Evolutionary conservation across 2,113 vertebrate genomes (phyloP).

Genomic region (Xiphorhynchus elegans): DNA sequence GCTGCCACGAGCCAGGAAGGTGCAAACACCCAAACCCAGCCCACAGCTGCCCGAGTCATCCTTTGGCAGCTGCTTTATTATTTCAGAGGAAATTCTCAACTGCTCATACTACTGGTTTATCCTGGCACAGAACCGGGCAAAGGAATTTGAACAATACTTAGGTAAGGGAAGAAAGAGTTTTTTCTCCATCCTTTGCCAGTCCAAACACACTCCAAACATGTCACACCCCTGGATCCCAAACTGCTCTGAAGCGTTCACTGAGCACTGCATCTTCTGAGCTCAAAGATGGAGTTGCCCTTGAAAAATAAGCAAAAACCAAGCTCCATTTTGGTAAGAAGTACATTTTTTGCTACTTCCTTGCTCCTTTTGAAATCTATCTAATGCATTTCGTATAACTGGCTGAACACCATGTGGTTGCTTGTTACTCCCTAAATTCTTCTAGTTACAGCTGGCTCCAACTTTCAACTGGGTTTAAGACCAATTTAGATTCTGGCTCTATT

Average conservation of each 20-base stretch:
- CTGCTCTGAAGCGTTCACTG: neutral
- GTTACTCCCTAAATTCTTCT: neutral
- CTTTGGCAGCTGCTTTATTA: neutral
- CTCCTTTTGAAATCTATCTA: neutral
- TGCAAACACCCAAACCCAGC: neutral
- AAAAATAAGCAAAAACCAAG: neutral
- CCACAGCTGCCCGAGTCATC: rapidly evolving
- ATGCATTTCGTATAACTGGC: neutral
- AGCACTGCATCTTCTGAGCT: neutral
- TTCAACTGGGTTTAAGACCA: neutral
- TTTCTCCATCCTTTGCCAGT: neutral
- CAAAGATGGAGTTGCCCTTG: neutral
- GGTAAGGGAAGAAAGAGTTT: neutral
- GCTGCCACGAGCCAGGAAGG: neutral
- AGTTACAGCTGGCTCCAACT: neutral
- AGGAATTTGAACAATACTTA: neutral
- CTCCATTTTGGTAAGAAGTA: neutral
- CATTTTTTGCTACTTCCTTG: neutral
- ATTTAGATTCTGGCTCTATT: neutral
- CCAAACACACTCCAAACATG: neutral
- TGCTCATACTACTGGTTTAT: neutral
- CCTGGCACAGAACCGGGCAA: neutral
- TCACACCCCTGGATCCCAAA: neutral
- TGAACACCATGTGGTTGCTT: neutral
- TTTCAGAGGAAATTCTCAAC: neutral